Evolutionary conservation across 2,113 vertebrate species (phyloP), one percentile per base, ranked within the genome.

Genomic region (Rhinolophus ferrumequinum): DNA sequence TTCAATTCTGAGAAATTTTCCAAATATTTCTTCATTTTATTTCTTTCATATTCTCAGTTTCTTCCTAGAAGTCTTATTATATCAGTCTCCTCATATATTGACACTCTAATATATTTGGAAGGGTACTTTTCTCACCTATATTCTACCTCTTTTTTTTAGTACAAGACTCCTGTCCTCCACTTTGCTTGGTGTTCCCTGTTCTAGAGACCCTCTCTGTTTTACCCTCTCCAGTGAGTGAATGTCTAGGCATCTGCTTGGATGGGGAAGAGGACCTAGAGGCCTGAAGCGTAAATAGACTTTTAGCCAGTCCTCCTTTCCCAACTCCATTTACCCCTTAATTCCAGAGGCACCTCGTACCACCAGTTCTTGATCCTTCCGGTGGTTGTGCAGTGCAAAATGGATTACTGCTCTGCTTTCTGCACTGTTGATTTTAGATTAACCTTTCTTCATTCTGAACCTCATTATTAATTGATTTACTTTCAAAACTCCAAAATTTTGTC

Each of bases 11-110:
- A 56, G 38, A 67, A 66, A 5, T 38, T 69, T 89, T 89, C n/a
- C 35, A 93, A 93, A 77, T 82, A 76, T 76, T 90, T 80, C 44
- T 90, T 80, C 44, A 86, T 60, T 86, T 47, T 54, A 5, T 54
- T 33, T 54, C 41, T 81, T 33, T 80, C 81, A 13, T 66, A 81
- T 54, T 95, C 33, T 80, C 52, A 8, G 8, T 64, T 88, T 90
- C 56, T 92, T 83, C 66, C 41, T 81, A 66, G 58, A 75, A 90
- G 64, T 56, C 44, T 16, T 86, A 28, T 76, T 52, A n/a, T 16
- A 47, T 58, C 26, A 35, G 21, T 58, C 7, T 16, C 54, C 26
- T 77, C 69, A 83, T 77, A 24, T 77, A 41, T 41, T 92, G 62
- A 84, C 28, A 33, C 8, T 82, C 8, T 33, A n/a, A 38, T 94